Conservation (phyloP, 2,113 vertebrate species). For the Corythornis madagascariensis region DNA sequence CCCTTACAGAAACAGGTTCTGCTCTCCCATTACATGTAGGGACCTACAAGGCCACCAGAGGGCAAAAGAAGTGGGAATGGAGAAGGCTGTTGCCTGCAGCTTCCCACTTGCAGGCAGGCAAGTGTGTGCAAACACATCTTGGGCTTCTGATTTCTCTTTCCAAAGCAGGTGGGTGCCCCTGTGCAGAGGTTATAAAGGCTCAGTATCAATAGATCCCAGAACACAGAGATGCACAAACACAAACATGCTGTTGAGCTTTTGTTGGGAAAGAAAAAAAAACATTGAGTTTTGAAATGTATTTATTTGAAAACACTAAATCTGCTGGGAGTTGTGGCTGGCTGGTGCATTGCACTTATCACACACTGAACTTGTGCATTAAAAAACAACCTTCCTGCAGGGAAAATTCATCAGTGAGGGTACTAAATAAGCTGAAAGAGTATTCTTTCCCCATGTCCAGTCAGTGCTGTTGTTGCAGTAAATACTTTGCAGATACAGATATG, state of each 20-base stretch:
- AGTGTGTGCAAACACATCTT: rapidly evolving
- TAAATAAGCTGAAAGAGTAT: not conserved
- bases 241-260: not conserved
- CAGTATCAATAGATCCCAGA: not conserved
- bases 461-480: not conserved
- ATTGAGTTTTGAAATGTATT: not conserved
- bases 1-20: not conserved
- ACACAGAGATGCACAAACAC: not conserved
- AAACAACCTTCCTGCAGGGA: not conserved
- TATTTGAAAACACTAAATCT: not conserved
- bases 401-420: not conserved
- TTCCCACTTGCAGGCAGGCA: not conserved
- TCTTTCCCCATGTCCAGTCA: not conserved
- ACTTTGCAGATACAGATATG: not conserved
- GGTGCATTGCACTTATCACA: not conserved
- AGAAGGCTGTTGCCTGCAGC: not conserved
- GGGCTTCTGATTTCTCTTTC: not conserved
- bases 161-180: not conserved
- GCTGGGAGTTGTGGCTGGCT: not conserved
- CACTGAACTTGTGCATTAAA: not conserved
- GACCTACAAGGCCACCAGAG: constrained; percentile 49
- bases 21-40: not conserved
- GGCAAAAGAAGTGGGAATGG: not conserved
- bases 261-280: not conserved
- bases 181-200: not conserved